Evolutionary conservation across 2,113 vertebrate genomes (phyloP), one percentile per base, ranked within the genome.

Genomic region (Rafetus swinhoei): DNA sequence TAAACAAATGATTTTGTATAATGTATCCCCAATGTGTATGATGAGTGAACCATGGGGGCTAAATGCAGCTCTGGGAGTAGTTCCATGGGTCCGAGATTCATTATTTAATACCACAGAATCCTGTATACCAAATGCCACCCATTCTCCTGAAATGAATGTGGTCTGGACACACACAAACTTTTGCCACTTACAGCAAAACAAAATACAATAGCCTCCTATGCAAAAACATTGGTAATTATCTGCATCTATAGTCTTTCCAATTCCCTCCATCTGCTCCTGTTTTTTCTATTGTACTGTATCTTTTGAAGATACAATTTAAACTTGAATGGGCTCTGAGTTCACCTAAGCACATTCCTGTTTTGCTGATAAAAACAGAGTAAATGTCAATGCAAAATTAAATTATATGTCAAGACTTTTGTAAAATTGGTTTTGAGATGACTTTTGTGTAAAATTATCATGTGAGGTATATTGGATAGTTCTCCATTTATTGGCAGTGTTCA

Each of bases 361-460:
- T 65, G 72, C 91, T 96, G 95, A 97, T 93, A 91, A 97, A 1
- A 35, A 9, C 65, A 87, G 12, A 50, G 83, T 81, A 95, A 97
- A 97, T 95, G 96, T 93, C 93, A 97, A 32, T 87, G 82, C 55
- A 65, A 88, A 97, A 95, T 95, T 94, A 95, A 93, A 86, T 35
- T 35, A 56, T 79, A 19, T 85, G 92, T 69, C 53, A 74, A 90
- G 82, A 53, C 91, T 95, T 90, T 82, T 92, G 84, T 90, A 79
- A 93, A 82, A 25, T 85, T 85, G 65, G 79, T 54, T 90, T 93
- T 79, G 27, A 93, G 95, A 95, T 87, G 0, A 82, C 65, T 90
- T 87, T 87, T 81, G 74, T 93, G 22, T 25, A 16, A 90, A 94
- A 95, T 96, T 92, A 87, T 32, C 95, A 93, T 81, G 95, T 94